phyloP scores from a whole-genome alignment of 2,113 vertebrate species.

The Xiphorhynchus elegans region DNA sequence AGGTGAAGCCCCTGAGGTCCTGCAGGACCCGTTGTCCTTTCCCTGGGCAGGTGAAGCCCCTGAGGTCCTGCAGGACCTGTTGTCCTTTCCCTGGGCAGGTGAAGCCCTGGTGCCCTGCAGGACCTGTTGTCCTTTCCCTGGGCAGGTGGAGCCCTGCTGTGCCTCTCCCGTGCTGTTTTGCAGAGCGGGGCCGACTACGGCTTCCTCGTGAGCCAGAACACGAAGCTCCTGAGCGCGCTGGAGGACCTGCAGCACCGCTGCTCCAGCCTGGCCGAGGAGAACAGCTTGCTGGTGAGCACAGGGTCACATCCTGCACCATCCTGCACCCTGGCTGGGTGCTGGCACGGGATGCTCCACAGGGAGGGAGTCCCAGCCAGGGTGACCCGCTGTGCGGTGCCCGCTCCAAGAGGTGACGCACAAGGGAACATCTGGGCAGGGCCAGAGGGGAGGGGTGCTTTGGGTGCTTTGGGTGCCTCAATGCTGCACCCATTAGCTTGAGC shows the following conservation, averaged over 20 bases:
- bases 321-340: neutral
- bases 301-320: neutral
- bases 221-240: conserved; percentile 85
- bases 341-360: fast-evolving
- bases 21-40: neutral
- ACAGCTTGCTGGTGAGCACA: conserved; percentile 88
- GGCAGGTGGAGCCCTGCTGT: neutral
- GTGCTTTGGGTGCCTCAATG: neutral
- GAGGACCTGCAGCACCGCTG: conserved; percentile 89
- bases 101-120: neutral
- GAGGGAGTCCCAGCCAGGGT: neutral
- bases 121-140: neutral
- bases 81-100: no score
- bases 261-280: conserved; percentile 88
- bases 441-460: neutral
- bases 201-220: conserved; percentile 85
- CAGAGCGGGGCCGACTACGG: conserved; percentile 85
- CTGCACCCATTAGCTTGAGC: fast-evolving
- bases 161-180: conserved; percentile 38
- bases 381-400: neutral
- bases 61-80: neutral
- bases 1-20: neutral
- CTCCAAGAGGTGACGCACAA: neutral
- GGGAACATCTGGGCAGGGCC: neutral
- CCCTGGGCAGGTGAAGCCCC: neutral